Evolutionary conservation across 2,888 invertebrate genomes (phyloP).

Genomic region (Drosophila austrosaltans): DNA sequence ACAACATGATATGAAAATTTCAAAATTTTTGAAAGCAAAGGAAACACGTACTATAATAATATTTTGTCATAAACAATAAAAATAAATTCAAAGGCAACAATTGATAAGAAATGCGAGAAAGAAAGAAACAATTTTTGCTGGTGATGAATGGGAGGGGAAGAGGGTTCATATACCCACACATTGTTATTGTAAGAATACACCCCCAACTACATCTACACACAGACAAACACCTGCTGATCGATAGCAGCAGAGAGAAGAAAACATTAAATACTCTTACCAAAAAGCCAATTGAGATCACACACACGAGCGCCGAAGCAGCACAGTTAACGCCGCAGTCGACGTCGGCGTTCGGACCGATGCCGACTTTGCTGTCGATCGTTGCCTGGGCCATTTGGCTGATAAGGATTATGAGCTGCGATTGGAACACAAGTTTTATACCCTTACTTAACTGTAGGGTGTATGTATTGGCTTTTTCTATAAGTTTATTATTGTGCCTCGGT

Average conservation of each 20-base stretch:
- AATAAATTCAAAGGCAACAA: constrained; percentile 15
- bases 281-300: constrained; percentile 9
- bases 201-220: not conserved
- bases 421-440: constrained; percentile 20
- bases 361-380: constrained; percentile 13
- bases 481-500: no score
- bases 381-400: constrained; percentile 23
- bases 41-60: constrained; percentile 12
- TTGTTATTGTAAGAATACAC: no score
- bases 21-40: constrained; percentile 6
- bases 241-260: not conserved
- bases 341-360: not conserved
- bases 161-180: not conserved
- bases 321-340: constrained; percentile 13
- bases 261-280: constrained; percentile 5
- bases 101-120: not conserved
- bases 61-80: constrained; percentile 15
- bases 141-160: not conserved
- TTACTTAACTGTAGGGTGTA: not conserved
- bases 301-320: not conserved
- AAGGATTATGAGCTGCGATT: constrained; percentile 45
- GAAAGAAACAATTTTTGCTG: not conserved
- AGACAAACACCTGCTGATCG: not conserved
- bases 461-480: not conserved
- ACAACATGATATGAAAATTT: constrained; percentile 9